A percentile compares a stretch with the other conserved stretches of the same genome.
Evolutionary conservation across 2,113 vertebrate genomes (phyloP).

Genomic region (Alligator sinensis): DNA sequence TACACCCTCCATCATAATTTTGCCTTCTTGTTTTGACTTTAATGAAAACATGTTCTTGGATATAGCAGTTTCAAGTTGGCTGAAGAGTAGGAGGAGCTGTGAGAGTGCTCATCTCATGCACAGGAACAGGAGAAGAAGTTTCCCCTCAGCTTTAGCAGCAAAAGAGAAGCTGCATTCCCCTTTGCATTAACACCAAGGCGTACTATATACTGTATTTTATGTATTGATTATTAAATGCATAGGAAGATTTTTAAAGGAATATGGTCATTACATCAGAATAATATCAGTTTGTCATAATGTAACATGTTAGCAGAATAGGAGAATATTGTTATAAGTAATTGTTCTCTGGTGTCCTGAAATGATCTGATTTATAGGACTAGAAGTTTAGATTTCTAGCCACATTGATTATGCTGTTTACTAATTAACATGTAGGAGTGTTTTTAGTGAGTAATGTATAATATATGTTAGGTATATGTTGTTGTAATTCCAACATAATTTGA

Average conservation of each 20-base stretch:
- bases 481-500: slow-evolving; percentile 59
- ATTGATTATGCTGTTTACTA: not conserved
- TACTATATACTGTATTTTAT: fast-evolving
- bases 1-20: not conserved
- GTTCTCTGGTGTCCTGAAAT: not conserved
- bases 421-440: not conserved
- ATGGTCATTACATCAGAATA: not conserved
- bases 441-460: not conserved
- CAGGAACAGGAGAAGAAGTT: not conserved
- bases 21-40: not conserved
- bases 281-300: not conserved
- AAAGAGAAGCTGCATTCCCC: not conserved
- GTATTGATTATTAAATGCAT: not conserved
- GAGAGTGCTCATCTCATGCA: not conserved
- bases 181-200: not conserved
- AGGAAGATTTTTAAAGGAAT: not conserved
- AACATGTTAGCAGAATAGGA: not conserved
- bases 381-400: slow-evolving; percentile 31
- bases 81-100: not conserved
- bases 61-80: not conserved
- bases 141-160: not conserved
- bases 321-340: not conserved
- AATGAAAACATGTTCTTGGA: not conserved
- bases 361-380: not conserved
- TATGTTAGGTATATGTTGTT: slow-evolving; percentile 12